phyloP scores from a whole-genome alignment of 2,888 invertebrate genomes.

The Agrypnus murinus region DNA sequence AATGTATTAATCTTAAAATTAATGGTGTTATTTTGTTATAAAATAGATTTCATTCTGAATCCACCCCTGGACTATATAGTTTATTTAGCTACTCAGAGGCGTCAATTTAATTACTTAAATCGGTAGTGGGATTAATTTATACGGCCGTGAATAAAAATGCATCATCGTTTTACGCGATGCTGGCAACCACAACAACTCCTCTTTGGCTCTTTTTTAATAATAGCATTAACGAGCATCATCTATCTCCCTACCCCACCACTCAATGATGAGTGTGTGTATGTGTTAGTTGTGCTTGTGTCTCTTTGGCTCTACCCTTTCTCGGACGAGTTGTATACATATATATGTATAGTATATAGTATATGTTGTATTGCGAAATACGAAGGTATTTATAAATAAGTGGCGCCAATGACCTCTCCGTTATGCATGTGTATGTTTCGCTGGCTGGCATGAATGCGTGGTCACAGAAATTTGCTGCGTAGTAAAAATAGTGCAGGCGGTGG shows the following conservation, averaged over 20 bases:
- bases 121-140: constrained; percentile 18
- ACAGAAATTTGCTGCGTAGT: constrained; percentile 51
- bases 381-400: constrained; percentile 57
- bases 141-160: constrained; percentile 23
- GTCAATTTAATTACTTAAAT: constrained; percentile 18
- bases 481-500: constrained; percentile 51
- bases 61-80: background rate
- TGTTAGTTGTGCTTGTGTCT: background rate
- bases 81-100: background rate
- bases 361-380: constrained; percentile 46
- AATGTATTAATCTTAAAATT: no score
- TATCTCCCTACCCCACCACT: no score
- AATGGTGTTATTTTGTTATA: no score
- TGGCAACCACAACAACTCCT: no score
- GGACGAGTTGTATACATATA: constrained; percentile 31
- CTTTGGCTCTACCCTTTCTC: constrained; percentile 25
- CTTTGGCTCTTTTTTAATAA: no score
- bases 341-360: no score
- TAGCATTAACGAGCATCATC: no score
- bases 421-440: constrained; percentile 58
- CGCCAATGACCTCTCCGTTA: constrained; percentile 62
- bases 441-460: constrained; percentile 50
- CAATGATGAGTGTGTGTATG: no score
- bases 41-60: no score
- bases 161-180: constrained; percentile 25